Percentiles rank a stretch among this genome's conserved stretches.
Conservation (phyloP, 1,140 invertebrate genomes). For the Samia ricini region DNA sequence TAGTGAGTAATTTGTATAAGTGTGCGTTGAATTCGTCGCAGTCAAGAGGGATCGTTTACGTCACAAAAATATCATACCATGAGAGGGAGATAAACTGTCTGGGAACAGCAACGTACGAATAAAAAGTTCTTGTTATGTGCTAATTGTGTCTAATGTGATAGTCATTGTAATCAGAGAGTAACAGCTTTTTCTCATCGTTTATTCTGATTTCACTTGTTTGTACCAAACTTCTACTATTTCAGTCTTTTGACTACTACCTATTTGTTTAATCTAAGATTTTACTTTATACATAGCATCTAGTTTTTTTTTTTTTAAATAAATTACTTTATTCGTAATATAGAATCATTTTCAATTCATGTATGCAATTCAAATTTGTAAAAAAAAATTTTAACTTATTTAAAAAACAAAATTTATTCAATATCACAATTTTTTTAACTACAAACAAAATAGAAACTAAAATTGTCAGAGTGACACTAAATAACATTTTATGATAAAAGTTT, state of each 20-base stretch:
- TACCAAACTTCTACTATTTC: conserved; percentile 2
- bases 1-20: not conserved
- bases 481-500: too few relatives aligned
- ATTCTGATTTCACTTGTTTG: not conserved
- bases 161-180: conserved; percentile 7
- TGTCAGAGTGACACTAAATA: too few relatives aligned
- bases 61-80: not conserved
- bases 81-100: not conserved
- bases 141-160: not conserved
- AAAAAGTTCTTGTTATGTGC: not conserved
- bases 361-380: too few relatives aligned
- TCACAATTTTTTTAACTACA: too few relatives aligned
- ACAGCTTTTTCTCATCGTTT: not conserved
- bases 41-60: not conserved
- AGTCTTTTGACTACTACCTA: not conserved
- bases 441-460: too few relatives aligned
- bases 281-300: not conserved
- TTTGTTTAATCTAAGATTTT: not conserved
- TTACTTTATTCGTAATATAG: too few relatives aligned
- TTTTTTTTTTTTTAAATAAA: too few relatives aligned
- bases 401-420: too few relatives aligned
- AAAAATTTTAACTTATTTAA: too few relatives aligned
- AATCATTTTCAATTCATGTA: too few relatives aligned
- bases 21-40: not conserved
- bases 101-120: not conserved